Percentiles rank a stretch among this genome's conserved stretches.
Evolutionary conservation across 1,140 invertebrate species (phyloP).

Genomic region (Neocloeon triangulifer): DNA sequence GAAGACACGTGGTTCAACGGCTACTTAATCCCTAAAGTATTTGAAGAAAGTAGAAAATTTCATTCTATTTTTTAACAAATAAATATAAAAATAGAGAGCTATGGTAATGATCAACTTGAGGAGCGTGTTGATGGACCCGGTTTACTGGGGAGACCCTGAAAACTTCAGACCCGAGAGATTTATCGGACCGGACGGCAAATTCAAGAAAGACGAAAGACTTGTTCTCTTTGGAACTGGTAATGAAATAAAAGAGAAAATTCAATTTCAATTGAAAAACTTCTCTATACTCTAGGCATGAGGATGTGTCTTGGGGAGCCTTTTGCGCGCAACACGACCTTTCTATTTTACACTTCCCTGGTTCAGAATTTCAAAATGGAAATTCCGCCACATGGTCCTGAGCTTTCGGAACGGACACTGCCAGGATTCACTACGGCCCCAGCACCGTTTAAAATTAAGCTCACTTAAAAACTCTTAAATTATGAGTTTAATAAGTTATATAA

Average conservation of each 20-base stretch:
- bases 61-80: not conserved
- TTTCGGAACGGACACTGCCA: conserved; percentile 14
- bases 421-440: conserved; percentile 18
- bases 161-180: conserved; percentile 16
- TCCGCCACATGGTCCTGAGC: conserved; percentile 11
- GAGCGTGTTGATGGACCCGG: conserved; percentile 7
- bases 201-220: too few relatives aligned
- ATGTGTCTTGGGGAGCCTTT: conserved; percentile 19
- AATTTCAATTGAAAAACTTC: too few relatives aligned
- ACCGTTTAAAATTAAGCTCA: conserved; percentile 11
- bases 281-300: conserved; percentile 14
- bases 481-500: too few relatives aligned
- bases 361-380: conserved; percentile 19
- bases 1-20: conserved; percentile 10
- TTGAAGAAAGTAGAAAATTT: not conserved
- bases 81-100: conserved; percentile 5
- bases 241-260: too few relatives aligned
- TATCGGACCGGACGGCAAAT: conserved; percentile 7
- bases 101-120: conserved; percentile 4
- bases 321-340: conserved; percentile 19
- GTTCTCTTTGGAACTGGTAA: too few relatives aligned
- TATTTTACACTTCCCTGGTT: conserved; percentile 17
- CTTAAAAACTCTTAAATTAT: too few relatives aligned
- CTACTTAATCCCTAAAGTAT: conserved; percentile 15
- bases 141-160: conserved; percentile 15